Conservation (phyloP, 1,140 invertebrate genomes). For the Aculops lycopersici region DNA sequence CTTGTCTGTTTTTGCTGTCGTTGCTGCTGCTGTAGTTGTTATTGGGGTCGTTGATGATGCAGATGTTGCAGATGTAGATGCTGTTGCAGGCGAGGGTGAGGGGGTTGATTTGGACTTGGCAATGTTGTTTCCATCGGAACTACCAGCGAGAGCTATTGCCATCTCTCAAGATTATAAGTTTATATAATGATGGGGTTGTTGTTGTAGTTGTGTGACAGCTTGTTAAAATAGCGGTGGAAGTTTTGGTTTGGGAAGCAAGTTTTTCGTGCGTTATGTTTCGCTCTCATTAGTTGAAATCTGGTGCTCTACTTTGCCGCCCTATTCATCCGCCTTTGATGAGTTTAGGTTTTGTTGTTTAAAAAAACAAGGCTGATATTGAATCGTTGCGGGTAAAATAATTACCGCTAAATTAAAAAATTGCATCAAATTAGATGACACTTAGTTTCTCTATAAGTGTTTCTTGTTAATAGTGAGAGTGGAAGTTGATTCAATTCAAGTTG, state of each 20-base stretch:
- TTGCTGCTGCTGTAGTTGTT: constrained; percentile 4
- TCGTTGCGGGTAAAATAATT: no score
- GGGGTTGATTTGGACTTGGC: background rate
- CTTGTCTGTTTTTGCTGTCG: background rate
- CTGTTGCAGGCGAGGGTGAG: background rate
- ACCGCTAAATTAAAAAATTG: no score
- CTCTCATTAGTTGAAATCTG: no score
- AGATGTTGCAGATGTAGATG: background rate
- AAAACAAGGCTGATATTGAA: no score
- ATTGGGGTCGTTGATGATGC: background rate
- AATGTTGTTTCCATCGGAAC: background rate
- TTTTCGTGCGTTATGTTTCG: no score
- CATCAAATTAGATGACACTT: no score
- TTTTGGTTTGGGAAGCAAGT: background rate
- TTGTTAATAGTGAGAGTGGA: no score
- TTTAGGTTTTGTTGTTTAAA: no score
- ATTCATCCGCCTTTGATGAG: no score
- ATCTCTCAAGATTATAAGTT: background rate
- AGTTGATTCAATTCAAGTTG: no score
- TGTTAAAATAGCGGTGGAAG: background rate
- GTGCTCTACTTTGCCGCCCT: no score
- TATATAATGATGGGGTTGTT: background rate
- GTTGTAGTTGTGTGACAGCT: background rate
- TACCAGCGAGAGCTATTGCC: background rate
- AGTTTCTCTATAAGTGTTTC: no score